Conservation (phyloP, 2,113 vertebrate species). For the Nycticorax nycticorax region DNA sequence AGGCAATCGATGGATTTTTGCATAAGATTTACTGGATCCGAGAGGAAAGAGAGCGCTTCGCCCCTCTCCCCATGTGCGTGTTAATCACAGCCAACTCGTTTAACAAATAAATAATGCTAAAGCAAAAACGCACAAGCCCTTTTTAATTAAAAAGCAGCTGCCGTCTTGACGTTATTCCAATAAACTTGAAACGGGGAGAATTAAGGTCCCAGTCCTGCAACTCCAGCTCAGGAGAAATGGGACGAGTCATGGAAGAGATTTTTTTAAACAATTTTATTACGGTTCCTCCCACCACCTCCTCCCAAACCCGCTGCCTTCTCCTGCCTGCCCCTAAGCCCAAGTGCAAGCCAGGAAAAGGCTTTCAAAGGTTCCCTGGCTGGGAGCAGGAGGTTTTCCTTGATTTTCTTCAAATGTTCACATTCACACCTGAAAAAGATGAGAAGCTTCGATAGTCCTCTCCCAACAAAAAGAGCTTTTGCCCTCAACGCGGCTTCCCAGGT, state of each 20-base stretch:
- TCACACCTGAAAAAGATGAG: background rate
- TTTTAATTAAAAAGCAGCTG: slow-evolving; percentile 13
- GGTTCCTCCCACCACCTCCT: background rate
- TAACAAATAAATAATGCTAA: background rate
- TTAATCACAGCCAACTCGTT: slow-evolving; percentile 6
- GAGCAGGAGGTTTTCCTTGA: background rate
- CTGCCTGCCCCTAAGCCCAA: background rate
- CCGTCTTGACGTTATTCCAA: background rate
- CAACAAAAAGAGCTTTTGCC: background rate
- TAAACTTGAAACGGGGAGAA: background rate
- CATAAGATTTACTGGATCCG: background rate
- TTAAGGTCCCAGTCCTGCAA: background rate
- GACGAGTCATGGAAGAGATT: background rate
- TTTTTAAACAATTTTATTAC: background rate
- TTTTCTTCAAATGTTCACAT: background rate
- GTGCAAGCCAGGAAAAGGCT: background rate
- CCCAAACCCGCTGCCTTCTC: rapidly evolving
- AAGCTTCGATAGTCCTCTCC: background rate
- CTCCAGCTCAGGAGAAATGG: background rate
- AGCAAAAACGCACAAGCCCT: background rate
- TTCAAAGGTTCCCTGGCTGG: background rate
- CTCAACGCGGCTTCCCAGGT: background rate
- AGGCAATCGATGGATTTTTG: slow-evolving; percentile 9
- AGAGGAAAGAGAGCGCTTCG: background rate
- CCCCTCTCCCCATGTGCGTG: background rate